Base-by-base conservation (phyloP, 1,140 invertebrate genomes). In the Geopemphigus sp. region DNA sequence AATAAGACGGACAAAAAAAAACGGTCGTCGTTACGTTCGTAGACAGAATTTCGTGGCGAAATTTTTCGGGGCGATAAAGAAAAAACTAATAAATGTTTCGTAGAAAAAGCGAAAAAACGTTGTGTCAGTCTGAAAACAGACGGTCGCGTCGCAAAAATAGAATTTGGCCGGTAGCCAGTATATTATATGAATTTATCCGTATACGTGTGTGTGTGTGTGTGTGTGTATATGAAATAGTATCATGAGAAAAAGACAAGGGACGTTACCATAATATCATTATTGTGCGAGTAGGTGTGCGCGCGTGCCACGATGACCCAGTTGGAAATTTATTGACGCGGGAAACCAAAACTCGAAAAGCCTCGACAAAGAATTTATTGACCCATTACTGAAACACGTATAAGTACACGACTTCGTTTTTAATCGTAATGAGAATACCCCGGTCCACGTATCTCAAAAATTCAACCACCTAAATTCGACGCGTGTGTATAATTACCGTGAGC, bases 71-170 rank as follows among this genome's bases (percentile, higher is more conserved):
- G 47, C 11, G 19, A 54, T 72, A 72, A 66, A 45, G 17, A 70
- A 72, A 68, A 66, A 24, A 12, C 45, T 29, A 72, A 53, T 54
- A 54, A 72, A 72, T 72, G 68, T 54, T 24, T 72, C 29, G 50
- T 54, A 53, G 50, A 72, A 72, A 54, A 72, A 54, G 50, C 15
- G 56, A 68, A 54, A 54, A 72, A 72, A 72, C 24, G 24, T 72
- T 72, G 68, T 72, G 68, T 54, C 50, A 72, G 68, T 72, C 50
- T 72, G 11, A 72, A 63, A 72, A 72, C 68, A 72, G 47, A 72
- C 68, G 47, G 68, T 54, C 47, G 26, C 50, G 54, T 72, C n/a
- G 68, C 68, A 72, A 47, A 72, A 72, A 72, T 72, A 72, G 68
- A 72, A 54, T 72, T 54, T 72, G 68, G 47, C 29, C 17, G 15